A percentile compares a stretch with the other conserved stretches of the same genome.
These are phyloP conservation scores for Montifringilla adamsi DNA, from an alignment of 2,113 vertebrate species.

Conservation along the genomic window DNA sequence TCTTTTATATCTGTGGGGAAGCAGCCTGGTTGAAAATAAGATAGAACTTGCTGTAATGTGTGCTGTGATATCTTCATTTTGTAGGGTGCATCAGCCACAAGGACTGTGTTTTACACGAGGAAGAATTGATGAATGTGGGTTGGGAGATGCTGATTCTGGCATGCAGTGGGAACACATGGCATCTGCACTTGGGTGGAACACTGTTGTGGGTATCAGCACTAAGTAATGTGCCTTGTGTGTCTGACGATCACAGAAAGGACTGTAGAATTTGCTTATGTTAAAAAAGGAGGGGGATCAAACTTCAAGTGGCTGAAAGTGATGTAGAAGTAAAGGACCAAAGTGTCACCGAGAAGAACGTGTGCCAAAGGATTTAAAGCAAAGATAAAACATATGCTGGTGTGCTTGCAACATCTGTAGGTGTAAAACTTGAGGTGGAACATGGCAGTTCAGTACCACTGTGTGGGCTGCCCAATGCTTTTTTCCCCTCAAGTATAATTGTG, in stretches of 20 bases:
- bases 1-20: neutral
- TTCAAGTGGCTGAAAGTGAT: neutral
- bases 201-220: neutral
- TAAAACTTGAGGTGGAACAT: neutral
- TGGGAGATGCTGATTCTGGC: neutral
- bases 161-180: accelerated
- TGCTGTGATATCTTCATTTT: neutral
- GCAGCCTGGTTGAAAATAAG: neutral
- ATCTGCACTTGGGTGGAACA: neutral
- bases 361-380: neutral
- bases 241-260: neutral
- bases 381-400: accelerated
- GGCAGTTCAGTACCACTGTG: neutral
- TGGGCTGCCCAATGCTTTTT: neutral
- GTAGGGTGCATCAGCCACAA: neutral
- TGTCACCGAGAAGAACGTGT: neutral
- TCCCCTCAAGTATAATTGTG: neutral
- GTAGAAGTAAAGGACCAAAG: neutral
- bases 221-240: neutral
- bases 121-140: neutral
- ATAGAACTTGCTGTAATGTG: neutral
- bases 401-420: neutral
- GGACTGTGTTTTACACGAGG: neutral
- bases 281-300: neutral
- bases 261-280: neutral